Percentiles rank a stretch among this genome's conserved stretches.
Conservation (phyloP, 2,113 vertebrate species). For the Crotalus helleri region DNA sequence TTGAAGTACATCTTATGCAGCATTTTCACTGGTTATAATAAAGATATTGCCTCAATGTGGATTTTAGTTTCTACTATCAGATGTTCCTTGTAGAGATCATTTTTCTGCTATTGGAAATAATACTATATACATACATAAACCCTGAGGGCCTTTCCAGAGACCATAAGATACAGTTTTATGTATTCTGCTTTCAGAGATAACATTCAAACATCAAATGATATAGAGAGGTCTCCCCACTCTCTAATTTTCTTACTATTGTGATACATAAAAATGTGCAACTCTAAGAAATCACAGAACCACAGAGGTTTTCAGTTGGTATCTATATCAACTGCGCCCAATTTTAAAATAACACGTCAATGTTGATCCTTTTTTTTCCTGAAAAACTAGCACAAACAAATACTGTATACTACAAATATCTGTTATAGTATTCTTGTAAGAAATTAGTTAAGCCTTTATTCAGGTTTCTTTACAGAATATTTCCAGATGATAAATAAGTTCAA, state of each 20-base stretch:
- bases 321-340: constrained; percentile 10
- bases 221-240: background rate
- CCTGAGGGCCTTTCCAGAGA: background rate
- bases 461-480: constrained; percentile 41
- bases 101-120: background rate
- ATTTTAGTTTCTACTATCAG: background rate
- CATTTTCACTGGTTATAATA: background rate
- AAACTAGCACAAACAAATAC: background rate
- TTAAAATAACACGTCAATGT: constrained; percentile 22
- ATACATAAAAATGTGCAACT: background rate
- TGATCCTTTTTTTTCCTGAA: constrained; percentile 14
- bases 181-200: background rate
- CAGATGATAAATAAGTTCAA: constrained; percentile 53
- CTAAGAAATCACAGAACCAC: background rate
- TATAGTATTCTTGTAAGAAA: constrained; percentile 51
- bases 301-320: background rate
- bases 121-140: background rate
- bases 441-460: constrained; percentile 45
- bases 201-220: background rate
- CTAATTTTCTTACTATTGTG: background rate
- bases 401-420: constrained; percentile 29
- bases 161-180: background rate
- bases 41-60: background rate
- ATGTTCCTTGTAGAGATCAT: background rate
- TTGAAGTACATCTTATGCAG: background rate